A percentile compares a stretch with the other conserved stretches of the same genome.
Evolutionary conservation across 2,797 vertebrate genomes (phyloP).

Genomic region (Parambassis ranga): DNA sequence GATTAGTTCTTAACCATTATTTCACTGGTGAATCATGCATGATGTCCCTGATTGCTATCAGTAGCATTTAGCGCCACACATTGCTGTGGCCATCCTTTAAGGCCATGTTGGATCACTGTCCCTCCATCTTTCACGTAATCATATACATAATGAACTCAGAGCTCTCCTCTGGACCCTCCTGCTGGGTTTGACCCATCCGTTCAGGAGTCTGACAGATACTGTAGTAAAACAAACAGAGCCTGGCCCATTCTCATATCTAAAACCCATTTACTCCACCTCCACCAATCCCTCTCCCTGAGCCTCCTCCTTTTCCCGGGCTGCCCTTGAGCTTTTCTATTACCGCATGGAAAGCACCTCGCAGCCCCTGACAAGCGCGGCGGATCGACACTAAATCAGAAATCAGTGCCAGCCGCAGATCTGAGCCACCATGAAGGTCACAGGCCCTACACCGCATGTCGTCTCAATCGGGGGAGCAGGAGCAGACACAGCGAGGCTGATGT

Average conservation of each 20-base stretch:
- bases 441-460: constrained; percentile 81
- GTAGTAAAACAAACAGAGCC: constrained; percentile 65
- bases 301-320: constrained; percentile 75
- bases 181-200: constrained; percentile 48
- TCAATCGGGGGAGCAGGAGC: constrained; percentile 80
- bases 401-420: constrained; percentile 99
- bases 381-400: constrained; percentile 99
- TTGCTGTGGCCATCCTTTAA: no score
- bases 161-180: constrained; percentile 6
- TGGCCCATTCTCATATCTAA: constrained; percentile 54
- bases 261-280: constrained; percentile 59
- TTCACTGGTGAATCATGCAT: no score
- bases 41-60: no score
- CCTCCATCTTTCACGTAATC: not conserved
- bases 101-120: not conserved
- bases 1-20: no score
- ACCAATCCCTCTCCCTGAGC: constrained; percentile 57
- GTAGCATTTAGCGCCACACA: no score
- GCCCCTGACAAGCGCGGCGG: constrained; percentile 98
- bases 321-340: constrained; percentile 99
- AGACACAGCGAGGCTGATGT: constrained; percentile 60
- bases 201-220: constrained; percentile 43
- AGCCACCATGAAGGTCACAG: constrained; percentile 99
- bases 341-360: constrained; percentile 99
- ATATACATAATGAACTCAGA: constrained; percentile 9